Conservation (phyloP, 2,888 invertebrate genomes). For the Pachliopta kotzebuea region DNA sequence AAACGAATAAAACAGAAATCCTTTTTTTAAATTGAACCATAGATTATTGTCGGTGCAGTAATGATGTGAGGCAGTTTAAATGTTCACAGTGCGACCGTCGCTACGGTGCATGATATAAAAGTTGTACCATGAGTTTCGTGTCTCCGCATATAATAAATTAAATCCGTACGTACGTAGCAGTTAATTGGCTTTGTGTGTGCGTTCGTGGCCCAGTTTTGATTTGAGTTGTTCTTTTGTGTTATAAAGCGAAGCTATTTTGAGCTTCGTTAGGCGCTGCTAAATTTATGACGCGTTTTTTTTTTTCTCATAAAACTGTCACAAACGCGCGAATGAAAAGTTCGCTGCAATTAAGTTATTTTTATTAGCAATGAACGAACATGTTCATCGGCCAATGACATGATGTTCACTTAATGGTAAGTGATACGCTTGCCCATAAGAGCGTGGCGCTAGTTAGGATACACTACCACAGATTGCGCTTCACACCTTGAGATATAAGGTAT, state of each 20-base stretch:
- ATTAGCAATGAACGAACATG: neutral
- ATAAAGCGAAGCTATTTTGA: conserved; percentile 16
- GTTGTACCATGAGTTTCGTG: conserved; percentile 11
- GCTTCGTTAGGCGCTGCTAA: conserved; percentile 1
- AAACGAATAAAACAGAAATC: neutral
- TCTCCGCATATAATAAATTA: conserved; percentile 25
- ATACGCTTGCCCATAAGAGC: no score
- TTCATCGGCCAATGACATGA: neutral
- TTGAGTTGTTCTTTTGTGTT: conserved; percentile 25
- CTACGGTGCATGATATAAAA: conserved; percentile 16
- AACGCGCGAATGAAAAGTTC: neutral
- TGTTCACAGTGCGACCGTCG: neutral
- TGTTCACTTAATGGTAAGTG: no score
- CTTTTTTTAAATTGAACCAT: neutral
- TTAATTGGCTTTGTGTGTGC: conserved; percentile 26
- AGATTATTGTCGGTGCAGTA: neutral
- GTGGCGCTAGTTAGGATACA: no score
- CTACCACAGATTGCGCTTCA: no score
- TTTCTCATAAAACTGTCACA: neutral
- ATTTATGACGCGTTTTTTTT: neutral
- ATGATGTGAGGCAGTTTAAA: neutral
- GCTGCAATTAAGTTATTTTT: neutral
- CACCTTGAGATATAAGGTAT: no score
- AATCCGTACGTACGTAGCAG: conserved; percentile 2
- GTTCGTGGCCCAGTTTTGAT: conserved; percentile 21